Conservation (phyloP, 2,888 invertebrate genomes). For the Eledona agricola region DNA sequence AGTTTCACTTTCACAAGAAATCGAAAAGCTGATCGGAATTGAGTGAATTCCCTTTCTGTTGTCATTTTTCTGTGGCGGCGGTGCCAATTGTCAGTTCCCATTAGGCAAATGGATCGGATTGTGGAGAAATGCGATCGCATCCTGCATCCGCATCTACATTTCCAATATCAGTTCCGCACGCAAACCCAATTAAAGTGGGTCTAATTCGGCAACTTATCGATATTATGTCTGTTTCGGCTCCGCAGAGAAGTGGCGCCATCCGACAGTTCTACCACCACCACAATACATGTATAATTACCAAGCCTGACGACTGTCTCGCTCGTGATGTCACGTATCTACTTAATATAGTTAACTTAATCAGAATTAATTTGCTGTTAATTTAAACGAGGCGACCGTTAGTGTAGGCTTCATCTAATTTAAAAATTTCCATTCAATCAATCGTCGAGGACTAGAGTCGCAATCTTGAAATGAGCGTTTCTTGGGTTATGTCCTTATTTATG, state of each 20-base stretch:
- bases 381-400: conserved; percentile 56
- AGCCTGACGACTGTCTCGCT: conserved; percentile 52
- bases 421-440: no score
- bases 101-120: conserved; percentile 23
- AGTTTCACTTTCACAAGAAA: no score
- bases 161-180: conserved; percentile 18
- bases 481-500: no score
- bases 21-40: no score
- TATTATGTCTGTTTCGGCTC: conserved; percentile 8
- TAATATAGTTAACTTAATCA: conserved; percentile 61
- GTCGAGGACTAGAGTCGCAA: not conserved
- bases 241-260: conserved; percentile 24
- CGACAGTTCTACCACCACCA: conserved; percentile 6
- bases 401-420: conserved; percentile 54
- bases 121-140: conserved; percentile 20
- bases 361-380: conserved; percentile 61
- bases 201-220: conserved; percentile 24
- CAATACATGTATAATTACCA: conserved; percentile 47
- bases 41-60: no score
- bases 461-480: not conserved
- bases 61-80: not conserved
- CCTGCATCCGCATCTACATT: conserved; percentile 17
- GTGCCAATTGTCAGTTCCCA: conserved; percentile 18
- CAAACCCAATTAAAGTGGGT: conserved; percentile 23
- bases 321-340: conserved; percentile 59